phyloP scores from a whole-genome alignment of 2,888 invertebrate species.

The Drosophila melanocephala region DNA sequence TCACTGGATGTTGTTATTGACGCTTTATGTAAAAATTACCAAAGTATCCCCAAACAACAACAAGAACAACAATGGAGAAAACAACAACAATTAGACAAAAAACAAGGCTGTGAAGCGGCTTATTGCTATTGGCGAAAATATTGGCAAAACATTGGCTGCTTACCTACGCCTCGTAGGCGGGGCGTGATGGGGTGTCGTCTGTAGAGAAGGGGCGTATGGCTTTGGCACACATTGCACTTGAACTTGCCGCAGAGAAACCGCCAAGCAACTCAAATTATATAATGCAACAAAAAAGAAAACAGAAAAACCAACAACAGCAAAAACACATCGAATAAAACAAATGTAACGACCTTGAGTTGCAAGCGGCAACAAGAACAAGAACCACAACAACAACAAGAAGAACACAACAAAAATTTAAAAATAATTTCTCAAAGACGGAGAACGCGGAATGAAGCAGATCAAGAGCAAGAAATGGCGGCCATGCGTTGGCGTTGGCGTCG shows the following conservation, averaged over 20 bases:
- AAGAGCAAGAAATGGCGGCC: constrained; percentile 69
- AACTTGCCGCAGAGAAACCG: constrained; percentile 73
- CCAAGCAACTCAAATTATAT: constrained; percentile 73
- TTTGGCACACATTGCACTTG: constrained; percentile 68
- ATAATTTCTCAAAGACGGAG: constrained; percentile 72
- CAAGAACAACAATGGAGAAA: constrained; percentile 4
- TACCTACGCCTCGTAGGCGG: constrained; percentile 37
- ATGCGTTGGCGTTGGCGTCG: constrained; percentile 39
- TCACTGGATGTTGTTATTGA: constrained; percentile 32
- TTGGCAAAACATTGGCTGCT: constrained; percentile 75
- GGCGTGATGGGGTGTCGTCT: background rate
- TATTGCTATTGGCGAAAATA: constrained; percentile 75
- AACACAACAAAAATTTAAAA: constrained; percentile 71
- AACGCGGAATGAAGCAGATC: constrained; percentile 57
- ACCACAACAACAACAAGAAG: constrained; percentile 29
- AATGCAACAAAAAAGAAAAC: constrained; percentile 49
- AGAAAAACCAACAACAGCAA: constrained; percentile 25
- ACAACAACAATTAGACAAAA: constrained; percentile 23
- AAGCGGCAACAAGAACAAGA: constrained; percentile 41
- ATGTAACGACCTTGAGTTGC: constrained; percentile 73
- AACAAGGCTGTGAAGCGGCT: constrained; percentile 29
- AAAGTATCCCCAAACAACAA: constrained; percentile 18
- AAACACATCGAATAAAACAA: constrained; percentile 68
- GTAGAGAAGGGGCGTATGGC: background rate
- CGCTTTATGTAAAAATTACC: constrained; percentile 58